These are phyloP conservation scores for Procambarus clarkii DNA, from an alignment of 1,140 invertebrate genomes.

Conservation along the genomic window DNA sequence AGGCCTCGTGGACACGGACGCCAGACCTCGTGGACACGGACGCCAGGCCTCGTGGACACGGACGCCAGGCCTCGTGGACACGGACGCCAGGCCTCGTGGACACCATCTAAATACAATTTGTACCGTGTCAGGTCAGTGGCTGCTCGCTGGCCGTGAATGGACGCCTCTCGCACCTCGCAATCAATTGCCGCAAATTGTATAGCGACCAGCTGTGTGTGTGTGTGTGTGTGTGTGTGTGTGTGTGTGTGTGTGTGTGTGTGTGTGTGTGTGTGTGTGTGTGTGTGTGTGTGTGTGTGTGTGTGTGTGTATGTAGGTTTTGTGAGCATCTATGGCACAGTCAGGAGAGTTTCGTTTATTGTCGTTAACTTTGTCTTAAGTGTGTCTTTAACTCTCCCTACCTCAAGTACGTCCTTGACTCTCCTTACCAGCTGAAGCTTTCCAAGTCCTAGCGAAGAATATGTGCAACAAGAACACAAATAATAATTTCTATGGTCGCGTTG, in stretches of 20 bases:
- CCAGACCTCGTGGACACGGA: too few species aligned
- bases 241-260: not conserved
- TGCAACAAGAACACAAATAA: too few species aligned
- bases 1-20: too few species aligned
- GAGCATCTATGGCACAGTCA: not conserved
- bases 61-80: not conserved
- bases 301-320: not conserved
- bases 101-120: conserved; percentile 18
- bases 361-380: too few species aligned
- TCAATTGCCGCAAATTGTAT: conserved; percentile 7
- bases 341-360: not conserved
- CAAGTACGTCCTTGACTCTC: too few species aligned
- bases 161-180: conserved; percentile 3
- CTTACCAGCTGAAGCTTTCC: too few species aligned
- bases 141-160: not conserved
- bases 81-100: not conserved
- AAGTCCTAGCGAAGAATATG: too few species aligned
- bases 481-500: too few species aligned
- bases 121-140: conserved; percentile 5
- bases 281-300: not conserved
- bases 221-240: not conserved
- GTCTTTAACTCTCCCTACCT: too few species aligned
- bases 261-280: not conserved
- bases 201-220: not conserved
- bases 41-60: not conserved